A percentile compares a stretch with the other conserved stretches of the same genome.
phyloP scores from a whole-genome alignment of 2,888 invertebrate genomes.

The Carterocephalus palaemon region DNA sequence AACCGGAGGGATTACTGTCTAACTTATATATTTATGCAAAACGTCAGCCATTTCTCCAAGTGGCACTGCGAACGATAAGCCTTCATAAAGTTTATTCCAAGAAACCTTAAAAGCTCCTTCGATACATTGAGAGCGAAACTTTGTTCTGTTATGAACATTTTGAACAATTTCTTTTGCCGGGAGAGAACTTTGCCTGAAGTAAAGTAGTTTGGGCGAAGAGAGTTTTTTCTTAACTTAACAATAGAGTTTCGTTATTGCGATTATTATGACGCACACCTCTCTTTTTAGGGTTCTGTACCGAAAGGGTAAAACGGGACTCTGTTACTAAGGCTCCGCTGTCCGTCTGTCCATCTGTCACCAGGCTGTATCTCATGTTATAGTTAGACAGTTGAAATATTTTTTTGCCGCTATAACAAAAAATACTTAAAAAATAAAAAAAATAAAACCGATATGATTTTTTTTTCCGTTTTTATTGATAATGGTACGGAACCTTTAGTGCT shows the following conservation, averaged over 20 bases:
- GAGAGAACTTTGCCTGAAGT: not conserved
- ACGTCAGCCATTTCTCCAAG: conserved; percentile 8
- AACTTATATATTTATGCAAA: conserved; percentile 11
- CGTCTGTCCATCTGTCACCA: no score
- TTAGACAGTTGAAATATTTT: not conserved
- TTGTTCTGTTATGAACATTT: conserved; percentile 11
- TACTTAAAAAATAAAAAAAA: no score
- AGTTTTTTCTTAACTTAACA: conserved; percentile 34
- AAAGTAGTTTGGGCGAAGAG: conserved; percentile 9
- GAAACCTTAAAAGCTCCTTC: conserved; percentile 8
- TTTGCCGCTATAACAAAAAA: not conserved
- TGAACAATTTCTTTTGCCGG: conserved; percentile 5
- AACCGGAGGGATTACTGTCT: conserved; percentile 4
- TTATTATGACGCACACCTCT: conserved; percentile 17
- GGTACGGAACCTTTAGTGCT: no score
- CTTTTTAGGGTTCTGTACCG: not conserved
- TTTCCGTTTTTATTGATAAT: no score
- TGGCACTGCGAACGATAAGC: conserved; percentile 12
- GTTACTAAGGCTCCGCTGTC: no score
- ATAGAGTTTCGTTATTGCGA: conserved; percentile 31
- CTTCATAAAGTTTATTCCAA: conserved; percentile 9
- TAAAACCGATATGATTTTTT: no score
- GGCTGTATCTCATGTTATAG: not conserved
- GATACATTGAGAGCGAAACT: conserved; percentile 7
- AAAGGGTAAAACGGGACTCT: no score